Conservation (phyloP, 2,888 invertebrate genomes). For the Dendrolimus houi region DNA sequence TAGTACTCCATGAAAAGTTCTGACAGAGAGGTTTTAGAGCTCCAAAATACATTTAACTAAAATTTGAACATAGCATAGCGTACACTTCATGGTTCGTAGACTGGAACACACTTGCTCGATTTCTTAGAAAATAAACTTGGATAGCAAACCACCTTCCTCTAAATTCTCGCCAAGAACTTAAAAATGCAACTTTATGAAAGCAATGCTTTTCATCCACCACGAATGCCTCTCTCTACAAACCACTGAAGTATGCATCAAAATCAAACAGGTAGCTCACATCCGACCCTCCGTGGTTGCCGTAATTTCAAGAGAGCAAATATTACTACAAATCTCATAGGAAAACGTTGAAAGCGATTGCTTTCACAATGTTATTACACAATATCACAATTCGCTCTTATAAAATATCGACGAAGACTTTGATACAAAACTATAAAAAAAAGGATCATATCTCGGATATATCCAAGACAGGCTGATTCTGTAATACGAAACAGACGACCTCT, state of each 20-base stretch:
- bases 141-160: neutral
- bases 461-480: conserved; percentile 55
- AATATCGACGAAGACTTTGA: conserved; percentile 37
- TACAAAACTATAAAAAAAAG: conserved; percentile 49
- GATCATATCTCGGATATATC: conserved; percentile 50
- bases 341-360: conserved; percentile 38
- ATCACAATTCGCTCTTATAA: conserved; percentile 39
- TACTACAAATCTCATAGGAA: conserved; percentile 57
- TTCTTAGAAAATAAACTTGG: too few species aligned
- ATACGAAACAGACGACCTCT: conserved; percentile 67
- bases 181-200: conserved; percentile 7
- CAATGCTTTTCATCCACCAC: conserved; percentile 33
- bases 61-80: too few species aligned
- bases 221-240: conserved; percentile 31
- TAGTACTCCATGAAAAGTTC: too few species aligned
- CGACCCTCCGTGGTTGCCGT: conserved; percentile 47
- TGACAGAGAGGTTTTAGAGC: too few species aligned
- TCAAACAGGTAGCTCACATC: conserved; percentile 60
- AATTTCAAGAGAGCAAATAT: conserved; percentile 69
- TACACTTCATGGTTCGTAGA: too few species aligned
- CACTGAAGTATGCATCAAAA: conserved; percentile 70
- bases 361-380: conserved; percentile 31
- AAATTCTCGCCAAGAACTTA: conserved; percentile 9
- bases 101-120: too few species aligned
- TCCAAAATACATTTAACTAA: too few species aligned